Conservation (phyloP, 2,888 invertebrate species). For the Drosophila infuscata region DNA sequence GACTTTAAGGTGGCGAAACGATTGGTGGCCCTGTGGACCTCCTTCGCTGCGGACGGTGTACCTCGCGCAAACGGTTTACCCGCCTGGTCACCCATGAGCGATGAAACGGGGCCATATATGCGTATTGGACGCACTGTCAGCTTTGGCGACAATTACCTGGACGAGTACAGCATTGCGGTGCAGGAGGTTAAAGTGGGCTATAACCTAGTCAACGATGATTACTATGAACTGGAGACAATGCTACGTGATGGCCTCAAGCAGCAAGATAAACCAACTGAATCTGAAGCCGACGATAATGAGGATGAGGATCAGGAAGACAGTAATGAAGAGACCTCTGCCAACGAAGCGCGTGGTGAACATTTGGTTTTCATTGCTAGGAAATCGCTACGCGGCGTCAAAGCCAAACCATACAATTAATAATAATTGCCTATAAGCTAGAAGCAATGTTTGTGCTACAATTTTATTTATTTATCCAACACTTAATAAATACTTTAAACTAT, state of each 20-base stretch:
- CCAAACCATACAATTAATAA: constrained; percentile 2
- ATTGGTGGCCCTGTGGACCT: constrained; percentile 85
- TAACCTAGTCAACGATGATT: constrained; percentile 81
- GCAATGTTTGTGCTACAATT: not conserved
- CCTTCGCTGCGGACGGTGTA: constrained; percentile 82
- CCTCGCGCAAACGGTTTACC: constrained; percentile 77
- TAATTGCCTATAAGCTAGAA: not conserved
- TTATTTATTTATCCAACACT: constrained; percentile 10
- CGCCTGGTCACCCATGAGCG: constrained; percentile 82
- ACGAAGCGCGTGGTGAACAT: constrained; percentile 62
- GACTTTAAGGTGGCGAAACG: constrained; percentile 85
- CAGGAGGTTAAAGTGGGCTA: constrained; percentile 76
- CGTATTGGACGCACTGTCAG: constrained; percentile 78
- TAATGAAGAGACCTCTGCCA: constrained; percentile 31
- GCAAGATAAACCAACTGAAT: constrained; percentile 14
- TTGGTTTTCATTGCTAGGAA: constrained; percentile 72
- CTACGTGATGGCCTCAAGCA: constrained; percentile 35
- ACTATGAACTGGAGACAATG: constrained; percentile 73
- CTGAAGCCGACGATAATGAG: constrained; percentile 33
- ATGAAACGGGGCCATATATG: constrained; percentile 83
- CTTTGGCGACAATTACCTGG: constrained; percentile 81
- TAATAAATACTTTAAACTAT: constrained; percentile 3
- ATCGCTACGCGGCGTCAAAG: constrained; percentile 23
- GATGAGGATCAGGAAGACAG: constrained; percentile 36
- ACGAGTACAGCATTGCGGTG: constrained; percentile 81